Evolutionary conservation across 2,113 vertebrate species (phyloP), one percentile per base, ranked within the genome.

Genomic region (Xiphias gladius): DNA sequence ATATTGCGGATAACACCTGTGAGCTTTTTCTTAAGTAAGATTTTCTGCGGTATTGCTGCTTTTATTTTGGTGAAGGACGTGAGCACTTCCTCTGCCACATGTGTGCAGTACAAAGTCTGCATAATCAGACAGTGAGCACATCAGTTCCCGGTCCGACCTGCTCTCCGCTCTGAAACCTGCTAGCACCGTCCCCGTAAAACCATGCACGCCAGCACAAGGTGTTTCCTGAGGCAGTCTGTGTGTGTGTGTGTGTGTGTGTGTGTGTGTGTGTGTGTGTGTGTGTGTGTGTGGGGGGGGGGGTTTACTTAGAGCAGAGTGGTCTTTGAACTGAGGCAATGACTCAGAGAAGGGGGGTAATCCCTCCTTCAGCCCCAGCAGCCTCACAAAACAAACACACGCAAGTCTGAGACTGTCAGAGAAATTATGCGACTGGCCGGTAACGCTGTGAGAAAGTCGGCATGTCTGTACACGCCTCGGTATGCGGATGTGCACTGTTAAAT

Each of bases 331-430:
- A 59, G 55, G 16, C 30, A 16, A 46, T 92, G 86, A 87, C 62
- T 93, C 87, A 92, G 11, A 71, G 6, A 50, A 26, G 46, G 8
- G 13, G 72, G 80, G 73, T 76, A 73, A 79, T 87, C 84, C 84
- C 80, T 82, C 11, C 1, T 1, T 76, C 41, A 24, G 52, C 73
- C 50, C 26, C 50, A 35, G n/a, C 63, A 52, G 52, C 14, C 37
- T 17, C 7, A 62, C 2, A 54, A 67, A 71, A 69, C 57, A 73
- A 50, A 75, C 77, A 54, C 55, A 0, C 5, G 35, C 66, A 48
- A 41, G 61, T 74, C 41, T 62, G 61, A 64, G 28, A 22, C 5
- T 35, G 37, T 35, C 13, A 26, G 57, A 57, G 13, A 1, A 48
- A 65, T 37, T 14, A 4, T 1, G 32, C 2, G 0, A 30, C 0